These are phyloP conservation scores for Telmatherina bonti DNA, from an alignment of 2,797 vertebrate genomes.

Conservation along the genomic window DNA sequence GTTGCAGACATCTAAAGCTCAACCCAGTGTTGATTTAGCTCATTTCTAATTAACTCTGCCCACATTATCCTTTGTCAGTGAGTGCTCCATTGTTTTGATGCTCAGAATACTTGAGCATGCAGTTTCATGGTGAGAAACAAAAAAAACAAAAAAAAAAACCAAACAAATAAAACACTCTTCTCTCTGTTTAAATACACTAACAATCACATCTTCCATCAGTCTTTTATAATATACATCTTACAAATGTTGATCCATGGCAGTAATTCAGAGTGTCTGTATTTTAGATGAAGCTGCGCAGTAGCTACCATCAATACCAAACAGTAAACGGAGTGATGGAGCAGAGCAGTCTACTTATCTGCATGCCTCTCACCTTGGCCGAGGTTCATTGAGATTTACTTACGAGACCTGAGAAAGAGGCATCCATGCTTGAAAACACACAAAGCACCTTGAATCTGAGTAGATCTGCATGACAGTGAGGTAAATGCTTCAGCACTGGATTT, in stretches of 20 bases:
- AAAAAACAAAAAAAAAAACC: no score
- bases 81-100: conserved; percentile 2
- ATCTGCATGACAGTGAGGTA: neutral
- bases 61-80: neutral
- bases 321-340: neutral
- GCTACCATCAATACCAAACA: neutral
- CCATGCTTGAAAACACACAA: conserved; percentile 33
- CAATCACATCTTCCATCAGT: neutral
- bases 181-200: neutral
- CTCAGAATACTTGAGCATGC: neutral
- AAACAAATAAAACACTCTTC: no score
- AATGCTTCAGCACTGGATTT: neutral
- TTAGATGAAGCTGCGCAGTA: neutral
- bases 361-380: neutral
- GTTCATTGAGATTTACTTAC: neutral
- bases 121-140: neutral
- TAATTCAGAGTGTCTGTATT: neutral
- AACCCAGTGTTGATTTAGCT: neutral
- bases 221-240: neutral
- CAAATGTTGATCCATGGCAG: neutral
- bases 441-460: conserved; percentile 5
- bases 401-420: neutral
- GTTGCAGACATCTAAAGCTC: neutral
- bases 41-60: conserved; percentile 8
- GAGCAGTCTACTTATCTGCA: neutral